A percentile compares a stretch with the other conserved stretches of the same genome.
These are phyloP conservation scores for Volucella inanis DNA, from an alignment of 2,888 invertebrate species.

Conservation along the genomic window DNA sequence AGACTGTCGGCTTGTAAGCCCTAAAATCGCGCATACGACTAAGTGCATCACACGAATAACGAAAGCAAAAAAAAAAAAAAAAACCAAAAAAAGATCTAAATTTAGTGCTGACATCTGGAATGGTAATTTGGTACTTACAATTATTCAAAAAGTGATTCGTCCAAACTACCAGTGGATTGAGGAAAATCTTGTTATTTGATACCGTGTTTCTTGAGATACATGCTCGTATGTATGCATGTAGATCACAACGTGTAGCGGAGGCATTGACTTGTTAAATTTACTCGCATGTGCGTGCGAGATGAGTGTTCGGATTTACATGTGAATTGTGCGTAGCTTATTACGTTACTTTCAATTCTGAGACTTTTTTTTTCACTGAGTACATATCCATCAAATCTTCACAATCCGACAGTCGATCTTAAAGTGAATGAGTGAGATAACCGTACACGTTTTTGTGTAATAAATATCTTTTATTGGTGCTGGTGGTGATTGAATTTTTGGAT, in stretches of 20 bases:
- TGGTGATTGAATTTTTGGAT: slow-evolving; percentile 12
- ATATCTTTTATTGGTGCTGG: slow-evolving; percentile 33
- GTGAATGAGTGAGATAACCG: slow-evolving; percentile 21
- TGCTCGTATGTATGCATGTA: not conserved
- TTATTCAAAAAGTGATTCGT: slow-evolving; percentile 41
- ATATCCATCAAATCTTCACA: slow-evolving; percentile 1
- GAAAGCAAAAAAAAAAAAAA: not conserved
- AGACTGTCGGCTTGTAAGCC: not conserved
- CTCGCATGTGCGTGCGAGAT: slow-evolving; percentile 41
- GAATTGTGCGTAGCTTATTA: slow-evolving; percentile 48
- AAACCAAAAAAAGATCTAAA: slow-evolving; percentile 48
- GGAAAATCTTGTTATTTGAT: slow-evolving; percentile 61
- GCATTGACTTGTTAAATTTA: not conserved
- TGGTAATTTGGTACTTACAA: slow-evolving; percentile 59
- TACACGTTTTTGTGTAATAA: slow-evolving; percentile 8
- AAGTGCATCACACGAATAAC: slow-evolving; percentile 53
- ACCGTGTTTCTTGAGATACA: slow-evolving; percentile 36
- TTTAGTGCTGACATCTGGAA: slow-evolving; percentile 73
- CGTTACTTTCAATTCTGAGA: slow-evolving; percentile 11
- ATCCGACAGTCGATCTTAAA: slow-evolving; percentile 4
- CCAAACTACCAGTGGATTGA: slow-evolving; percentile 23
- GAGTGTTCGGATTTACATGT: slow-evolving; percentile 5
- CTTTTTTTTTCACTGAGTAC: slow-evolving; percentile 4
- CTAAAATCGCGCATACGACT: slow-evolving; percentile 66
- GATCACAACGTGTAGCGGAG: not conserved